phyloP scores from a whole-genome alignment of 2,888 invertebrate genomes.

The Hydrotaea cyrtoneurina region DNA sequence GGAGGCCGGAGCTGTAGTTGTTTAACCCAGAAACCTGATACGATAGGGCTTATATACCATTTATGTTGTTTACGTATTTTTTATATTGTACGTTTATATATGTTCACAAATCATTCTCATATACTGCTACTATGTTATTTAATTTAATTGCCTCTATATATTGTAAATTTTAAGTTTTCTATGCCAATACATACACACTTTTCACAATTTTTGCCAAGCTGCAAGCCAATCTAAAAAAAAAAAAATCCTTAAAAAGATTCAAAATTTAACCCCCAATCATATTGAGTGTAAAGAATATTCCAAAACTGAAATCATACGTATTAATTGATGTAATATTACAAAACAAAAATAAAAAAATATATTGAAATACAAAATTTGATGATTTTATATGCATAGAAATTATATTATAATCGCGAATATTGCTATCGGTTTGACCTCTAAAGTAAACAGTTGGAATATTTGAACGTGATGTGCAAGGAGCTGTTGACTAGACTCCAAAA shows the following conservation, averaged over 20 bases:
- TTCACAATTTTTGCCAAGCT: slow-evolving; percentile 28
- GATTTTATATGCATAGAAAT: too few species aligned
- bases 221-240: slow-evolving; percentile 41
- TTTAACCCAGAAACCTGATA: slow-evolving; percentile 81
- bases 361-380: neutral
- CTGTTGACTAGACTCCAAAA: too few species aligned
- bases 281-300: slow-evolving; percentile 48
- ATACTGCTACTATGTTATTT: slow-evolving; percentile 8
- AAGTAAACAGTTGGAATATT: too few species aligned
- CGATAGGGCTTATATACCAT: slow-evolving; percentile 8
- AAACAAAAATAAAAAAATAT: slow-evolving; percentile 31
- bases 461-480: too few species aligned
- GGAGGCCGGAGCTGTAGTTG: slow-evolving; percentile 92
- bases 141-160: slow-evolving; percentile 38
- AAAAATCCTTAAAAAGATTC: slow-evolving; percentile 47
- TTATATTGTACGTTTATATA: slow-evolving; percentile 20
- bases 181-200: slow-evolving; percentile 2
- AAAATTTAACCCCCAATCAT: slow-evolving; percentile 41
- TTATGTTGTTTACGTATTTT: slow-evolving; percentile 46
- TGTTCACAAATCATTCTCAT: neutral
- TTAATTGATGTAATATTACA: slow-evolving; percentile 58
- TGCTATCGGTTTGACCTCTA: too few species aligned
- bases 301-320: slow-evolving; percentile 49
- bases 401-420: too few species aligned
- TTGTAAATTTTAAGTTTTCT: slow-evolving; percentile 35